A percentile compares a stretch with the other conserved stretches of the same genome.
Evolutionary conservation across 2,113 vertebrate species (phyloP).

Genomic region (Cynocephalus volans): DNA sequence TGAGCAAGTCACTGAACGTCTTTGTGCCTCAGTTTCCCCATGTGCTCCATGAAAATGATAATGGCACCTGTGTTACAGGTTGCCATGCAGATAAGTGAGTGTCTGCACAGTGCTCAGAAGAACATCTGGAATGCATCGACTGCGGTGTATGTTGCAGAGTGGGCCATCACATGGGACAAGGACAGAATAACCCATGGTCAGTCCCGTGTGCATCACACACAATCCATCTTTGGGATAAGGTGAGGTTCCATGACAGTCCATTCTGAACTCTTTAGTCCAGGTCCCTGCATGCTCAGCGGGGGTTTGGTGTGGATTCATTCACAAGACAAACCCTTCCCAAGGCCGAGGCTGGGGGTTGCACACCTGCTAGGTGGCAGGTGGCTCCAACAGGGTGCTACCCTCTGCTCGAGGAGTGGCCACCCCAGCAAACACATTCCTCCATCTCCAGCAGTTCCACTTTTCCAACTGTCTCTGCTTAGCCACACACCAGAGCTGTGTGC

Average conservation of each 20-base stretch:
- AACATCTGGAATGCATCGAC: rapidly evolving
- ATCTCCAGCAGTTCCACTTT: background rate
- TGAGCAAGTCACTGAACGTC: rapidly evolving
- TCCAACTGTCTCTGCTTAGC: background rate
- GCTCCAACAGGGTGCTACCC: rapidly evolving
- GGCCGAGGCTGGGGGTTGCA: background rate
- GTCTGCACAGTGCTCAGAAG: rapidly evolving
- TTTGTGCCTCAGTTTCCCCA: background rate
- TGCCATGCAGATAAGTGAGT: rapidly evolving
- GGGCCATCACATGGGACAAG: too few species aligned
- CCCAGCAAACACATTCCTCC: rapidly evolving
- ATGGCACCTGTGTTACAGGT: rapidly evolving
- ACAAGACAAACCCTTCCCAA: background rate
- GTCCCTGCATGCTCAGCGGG: rapidly evolving
- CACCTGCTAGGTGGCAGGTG: rapidly evolving
- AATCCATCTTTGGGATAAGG: rapidly evolving
- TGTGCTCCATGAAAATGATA: rapidly evolving
- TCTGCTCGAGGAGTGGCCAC: rapidly evolving
- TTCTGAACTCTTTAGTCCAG: background rate
- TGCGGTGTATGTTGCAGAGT: rapidly evolving
- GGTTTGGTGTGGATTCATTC: rapidly evolving
- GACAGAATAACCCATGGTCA: rapidly evolving
- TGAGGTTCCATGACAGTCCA: rapidly evolving
- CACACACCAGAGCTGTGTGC: background rate
- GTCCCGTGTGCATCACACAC: rapidly evolving